These are phyloP conservation scores for Hydropsyche tenuis DNA, from an alignment of 1,140 invertebrate genomes.

Conservation along the genomic window DNA sequence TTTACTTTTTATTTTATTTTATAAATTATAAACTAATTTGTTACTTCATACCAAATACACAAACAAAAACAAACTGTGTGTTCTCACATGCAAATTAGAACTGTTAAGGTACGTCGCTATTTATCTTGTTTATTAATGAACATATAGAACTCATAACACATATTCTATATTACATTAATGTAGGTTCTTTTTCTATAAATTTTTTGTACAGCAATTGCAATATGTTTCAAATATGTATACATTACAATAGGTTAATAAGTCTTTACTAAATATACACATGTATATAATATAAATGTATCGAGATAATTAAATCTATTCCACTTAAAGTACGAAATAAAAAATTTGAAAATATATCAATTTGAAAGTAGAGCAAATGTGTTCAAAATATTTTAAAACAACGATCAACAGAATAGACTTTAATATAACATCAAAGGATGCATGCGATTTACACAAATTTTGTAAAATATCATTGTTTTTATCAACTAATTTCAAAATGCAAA, in stretches of 20 bases:
- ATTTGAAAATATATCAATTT: too few relatives aligned
- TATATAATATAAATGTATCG: too few relatives aligned
- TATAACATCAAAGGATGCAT: neutral
- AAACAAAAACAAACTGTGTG: conserved; percentile 40
- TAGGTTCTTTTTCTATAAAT: conserved; percentile 16
- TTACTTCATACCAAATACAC: conserved; percentile 47
- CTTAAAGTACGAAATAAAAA: too few relatives aligned
- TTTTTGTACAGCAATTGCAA: conserved; percentile 46
- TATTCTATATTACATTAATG: neutral
- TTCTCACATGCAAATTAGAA: conserved; percentile 33
- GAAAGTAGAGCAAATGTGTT: too few relatives aligned
- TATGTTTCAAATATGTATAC: conserved; percentile 37
- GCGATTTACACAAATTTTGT: neutral
- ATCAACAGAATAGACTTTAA: neutral
- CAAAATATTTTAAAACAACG: too few relatives aligned
- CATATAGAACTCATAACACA: neutral
- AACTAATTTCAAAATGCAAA: neutral
- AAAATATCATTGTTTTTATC: too few relatives aligned
- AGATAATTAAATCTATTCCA: too few relatives aligned
- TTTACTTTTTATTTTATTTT: conserved; percentile 33
- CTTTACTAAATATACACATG: neutral
- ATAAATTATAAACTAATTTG: conserved; percentile 47
- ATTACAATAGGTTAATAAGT: conserved; percentile 29
- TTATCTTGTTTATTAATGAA: conserved; percentile 32
- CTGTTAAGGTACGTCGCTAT: conserved; percentile 34